Percentiles rank a stretch among this genome's conserved stretches.
phyloP scores from a whole-genome alignment of 1,140 invertebrate species.

The Rhizoglyphus robini region DNA sequence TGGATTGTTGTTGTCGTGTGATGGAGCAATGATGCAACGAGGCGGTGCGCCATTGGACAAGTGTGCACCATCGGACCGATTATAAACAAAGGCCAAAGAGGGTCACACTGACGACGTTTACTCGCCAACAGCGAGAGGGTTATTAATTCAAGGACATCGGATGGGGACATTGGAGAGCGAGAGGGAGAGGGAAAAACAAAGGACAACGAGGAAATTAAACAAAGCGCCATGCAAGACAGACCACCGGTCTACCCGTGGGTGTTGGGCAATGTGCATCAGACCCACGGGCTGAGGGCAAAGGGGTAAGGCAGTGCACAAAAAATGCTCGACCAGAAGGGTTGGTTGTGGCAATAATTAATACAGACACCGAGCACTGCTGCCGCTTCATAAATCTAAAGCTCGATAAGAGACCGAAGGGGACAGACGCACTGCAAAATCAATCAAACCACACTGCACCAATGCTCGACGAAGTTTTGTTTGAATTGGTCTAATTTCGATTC shows the following conservation, averaged over 20 bases:
- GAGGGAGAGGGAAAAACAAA: too few species aligned
- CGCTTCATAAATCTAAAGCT: not conserved
- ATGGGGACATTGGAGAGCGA: too few species aligned
- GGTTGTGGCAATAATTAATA: not conserved
- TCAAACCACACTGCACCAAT: not conserved
- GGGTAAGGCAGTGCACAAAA: not conserved
- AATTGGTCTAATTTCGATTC: slow-evolving; percentile 8
- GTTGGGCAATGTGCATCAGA: not conserved
- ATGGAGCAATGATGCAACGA: not conserved
- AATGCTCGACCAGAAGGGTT: not conserved
- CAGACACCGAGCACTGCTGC: not conserved
- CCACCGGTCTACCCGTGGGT: not conserved
- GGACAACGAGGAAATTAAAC: not conserved
- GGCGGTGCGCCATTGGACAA: not conserved
- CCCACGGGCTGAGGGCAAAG: not conserved
- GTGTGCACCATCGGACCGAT: not conserved
- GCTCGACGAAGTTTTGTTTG: slow-evolving; percentile 1
- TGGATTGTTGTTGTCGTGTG: not conserved
- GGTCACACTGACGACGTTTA: not conserved
- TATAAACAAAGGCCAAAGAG: not conserved
- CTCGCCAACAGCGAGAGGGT: not conserved
- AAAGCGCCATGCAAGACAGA: not conserved
- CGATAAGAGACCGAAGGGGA: not conserved
- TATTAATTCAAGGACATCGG: slow-evolving; percentile 7
- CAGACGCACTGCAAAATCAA: not conserved